These are phyloP conservation scores for Theonella swinhoei DNA, from an alignment of 37 sponge, comb jelly and placozoan species.

Conservation along the genomic window DNA sequence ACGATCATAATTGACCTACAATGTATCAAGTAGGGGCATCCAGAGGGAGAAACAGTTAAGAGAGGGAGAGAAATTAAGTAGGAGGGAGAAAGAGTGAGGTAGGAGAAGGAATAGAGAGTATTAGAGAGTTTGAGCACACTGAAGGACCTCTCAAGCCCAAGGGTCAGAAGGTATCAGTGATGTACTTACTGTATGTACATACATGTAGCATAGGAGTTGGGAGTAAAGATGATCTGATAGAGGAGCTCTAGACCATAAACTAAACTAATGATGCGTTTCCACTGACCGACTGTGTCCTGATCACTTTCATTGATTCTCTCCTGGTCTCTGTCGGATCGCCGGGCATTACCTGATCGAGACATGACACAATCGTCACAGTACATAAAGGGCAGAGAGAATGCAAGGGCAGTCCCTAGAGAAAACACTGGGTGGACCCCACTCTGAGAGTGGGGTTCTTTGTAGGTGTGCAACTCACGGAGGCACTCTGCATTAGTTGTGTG, in stretches of 20 bases:
- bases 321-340: background rate
- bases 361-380: background rate
- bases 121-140: too few species aligned
- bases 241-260: background rate
- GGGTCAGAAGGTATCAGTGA: background rate
- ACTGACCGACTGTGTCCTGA: constrained; percentile 12
- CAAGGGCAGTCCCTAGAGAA: too few species aligned
- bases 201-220: background rate
- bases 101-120: background rate
- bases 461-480: background rate
- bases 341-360: background rate
- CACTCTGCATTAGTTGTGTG: background rate
- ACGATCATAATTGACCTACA: background rate
- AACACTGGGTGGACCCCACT: too few species aligned
- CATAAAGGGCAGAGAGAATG: background rate
- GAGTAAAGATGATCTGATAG: background rate
- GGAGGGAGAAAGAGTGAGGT: constrained; percentile 21
- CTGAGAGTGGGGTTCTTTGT: too few species aligned
- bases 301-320: background rate
- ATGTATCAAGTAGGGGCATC: background rate
- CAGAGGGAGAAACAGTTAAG: background rate
- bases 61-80: background rate
- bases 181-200: background rate
- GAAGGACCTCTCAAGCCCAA: too few species aligned
- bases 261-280: too few species aligned